A percentile compares a stretch with the other conserved stretches of the same genome.
Conservation (phyloP, 2,888 invertebrate genomes). For the Phyllotreta cruciferae region DNA sequence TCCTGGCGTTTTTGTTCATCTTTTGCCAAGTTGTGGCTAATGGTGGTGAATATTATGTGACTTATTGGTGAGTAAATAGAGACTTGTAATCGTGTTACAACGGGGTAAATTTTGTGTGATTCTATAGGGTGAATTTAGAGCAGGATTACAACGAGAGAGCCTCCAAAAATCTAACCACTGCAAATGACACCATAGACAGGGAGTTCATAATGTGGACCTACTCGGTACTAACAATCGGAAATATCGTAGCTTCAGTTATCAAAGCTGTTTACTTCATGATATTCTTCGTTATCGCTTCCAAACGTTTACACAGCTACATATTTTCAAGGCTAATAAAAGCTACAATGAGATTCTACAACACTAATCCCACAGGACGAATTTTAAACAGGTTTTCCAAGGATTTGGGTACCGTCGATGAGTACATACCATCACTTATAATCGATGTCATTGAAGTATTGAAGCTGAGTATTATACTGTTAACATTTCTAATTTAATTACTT, state of each 20-base stretch:
- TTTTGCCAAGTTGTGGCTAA: slow-evolving; percentile 69
- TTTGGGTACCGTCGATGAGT: slow-evolving; percentile 68
- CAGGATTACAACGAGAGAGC: slow-evolving; percentile 48
- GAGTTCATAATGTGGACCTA: slow-evolving; percentile 60
- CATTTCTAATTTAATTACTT: slow-evolving; percentile 31
- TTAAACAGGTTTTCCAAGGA: slow-evolving; percentile 60
- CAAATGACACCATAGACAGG: slow-evolving; percentile 45
- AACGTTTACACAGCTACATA: slow-evolving; percentile 54
- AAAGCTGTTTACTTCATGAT: slow-evolving; percentile 55
- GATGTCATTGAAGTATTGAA: slow-evolving; percentile 53
- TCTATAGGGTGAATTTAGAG: slow-evolving; percentile 55
- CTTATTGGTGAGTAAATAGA: slow-evolving; percentile 66
- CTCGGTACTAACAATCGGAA: slow-evolving; percentile 58
- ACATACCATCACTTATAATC: slow-evolving; percentile 62
- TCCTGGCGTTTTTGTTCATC: slow-evolving; percentile 62
- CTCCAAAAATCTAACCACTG: slow-evolving; percentile 35
- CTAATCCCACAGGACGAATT: slow-evolving; percentile 58
- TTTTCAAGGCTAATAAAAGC: slow-evolving; percentile 53
- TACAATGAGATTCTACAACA: slow-evolving; percentile 57
- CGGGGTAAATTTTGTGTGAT: slow-evolving; percentile 3
- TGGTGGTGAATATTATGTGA: slow-evolving; percentile 73
- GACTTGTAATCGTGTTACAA: not conserved
- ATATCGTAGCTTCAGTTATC: slow-evolving; percentile 55
- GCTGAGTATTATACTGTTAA: no score
- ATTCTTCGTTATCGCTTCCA: slow-evolving; percentile 55